Percentiles rank a stretch among this genome's conserved stretches.
These are phyloP conservation scores for Numenius arquata DNA, from an alignment of 2,113 vertebrate species.

Conservation along the genomic window DNA sequence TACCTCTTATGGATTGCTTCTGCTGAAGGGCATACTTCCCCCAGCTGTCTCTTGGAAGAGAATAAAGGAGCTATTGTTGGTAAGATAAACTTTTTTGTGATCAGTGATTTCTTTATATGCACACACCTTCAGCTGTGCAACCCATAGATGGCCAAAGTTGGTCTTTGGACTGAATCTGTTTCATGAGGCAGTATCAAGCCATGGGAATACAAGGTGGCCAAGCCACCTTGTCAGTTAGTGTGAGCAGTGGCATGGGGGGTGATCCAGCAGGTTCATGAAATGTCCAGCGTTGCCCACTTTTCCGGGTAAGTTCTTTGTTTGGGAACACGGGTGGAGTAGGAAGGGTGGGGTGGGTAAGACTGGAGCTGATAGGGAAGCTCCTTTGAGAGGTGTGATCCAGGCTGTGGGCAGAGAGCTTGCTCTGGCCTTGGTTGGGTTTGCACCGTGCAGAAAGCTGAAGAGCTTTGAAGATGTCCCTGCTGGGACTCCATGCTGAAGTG, in stretches of 20 bases:
- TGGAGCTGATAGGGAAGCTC: not conserved
- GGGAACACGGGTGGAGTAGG: not conserved
- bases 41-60: not conserved
- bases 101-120: not conserved
- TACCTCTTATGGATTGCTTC: not conserved
- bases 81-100: not conserved
- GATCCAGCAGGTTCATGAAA: not conserved
- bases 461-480: not conserved
- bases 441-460: not conserved
- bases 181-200: not conserved
- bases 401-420: not conserved
- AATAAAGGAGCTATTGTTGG: not conserved
- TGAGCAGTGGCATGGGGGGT: not conserved
- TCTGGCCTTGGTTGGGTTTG: not conserved
- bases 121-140: not conserved
- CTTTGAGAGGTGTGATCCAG: not conserved
- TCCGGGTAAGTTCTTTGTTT: not conserved
- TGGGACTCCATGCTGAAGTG: not conserved
- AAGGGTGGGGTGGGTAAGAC: not conserved
- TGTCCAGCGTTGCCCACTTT: not conserved
- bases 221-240: accelerated
- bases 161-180: not conserved
- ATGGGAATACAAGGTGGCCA: not conserved
- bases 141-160: not conserved
- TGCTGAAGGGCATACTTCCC: not conserved